These are phyloP conservation scores for crab-eating macaque (Macaca fascicularis) DNA, from an alignment of 2,113 vertebrate genomes.

Conservation along the genomic window DNA sequence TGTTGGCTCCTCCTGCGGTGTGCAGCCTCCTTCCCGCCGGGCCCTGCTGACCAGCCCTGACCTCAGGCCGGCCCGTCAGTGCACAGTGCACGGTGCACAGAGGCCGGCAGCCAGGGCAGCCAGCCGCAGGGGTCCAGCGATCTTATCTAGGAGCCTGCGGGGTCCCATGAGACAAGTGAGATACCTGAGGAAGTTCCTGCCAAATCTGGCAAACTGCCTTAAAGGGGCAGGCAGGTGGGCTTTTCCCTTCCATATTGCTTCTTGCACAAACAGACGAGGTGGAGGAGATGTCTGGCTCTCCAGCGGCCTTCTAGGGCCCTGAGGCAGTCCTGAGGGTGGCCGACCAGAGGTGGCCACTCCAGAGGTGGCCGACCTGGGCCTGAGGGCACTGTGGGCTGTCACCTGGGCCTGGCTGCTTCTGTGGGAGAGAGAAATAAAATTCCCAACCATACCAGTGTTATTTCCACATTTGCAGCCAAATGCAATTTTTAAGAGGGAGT, in stretches of 20 bases:
- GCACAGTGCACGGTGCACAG: background rate
- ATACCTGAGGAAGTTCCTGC: background rate
- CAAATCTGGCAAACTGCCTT: background rate
- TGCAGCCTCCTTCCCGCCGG: background rate
- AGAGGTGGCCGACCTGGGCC: background rate
- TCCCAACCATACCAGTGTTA: too few relatives aligned
- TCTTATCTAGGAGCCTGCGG: rapidly evolving
- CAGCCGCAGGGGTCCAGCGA: background rate
- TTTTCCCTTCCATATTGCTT: background rate
- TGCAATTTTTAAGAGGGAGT: background rate
- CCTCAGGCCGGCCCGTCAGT: background rate
- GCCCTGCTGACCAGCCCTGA: background rate
- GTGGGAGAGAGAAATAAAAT: background rate
- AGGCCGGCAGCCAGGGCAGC: background rate
- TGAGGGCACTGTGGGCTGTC: rapidly evolving
- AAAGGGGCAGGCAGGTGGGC: background rate
- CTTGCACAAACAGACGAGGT: background rate
- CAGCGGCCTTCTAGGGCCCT: background rate
- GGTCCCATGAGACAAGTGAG: background rate
- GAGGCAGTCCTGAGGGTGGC: background rate
- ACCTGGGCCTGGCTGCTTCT: background rate
- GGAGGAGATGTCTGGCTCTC: background rate
- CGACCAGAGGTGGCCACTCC: too few relatives aligned
- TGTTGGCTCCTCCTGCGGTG: background rate
- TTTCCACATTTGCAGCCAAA: background rate